A percentile compares a stretch with the other conserved stretches of the same genome.
These are phyloP conservation scores for Hypocryptadius cinnamomeus DNA, from an alignment of 2,113 vertebrate species.

Conservation along the genomic window DNA sequence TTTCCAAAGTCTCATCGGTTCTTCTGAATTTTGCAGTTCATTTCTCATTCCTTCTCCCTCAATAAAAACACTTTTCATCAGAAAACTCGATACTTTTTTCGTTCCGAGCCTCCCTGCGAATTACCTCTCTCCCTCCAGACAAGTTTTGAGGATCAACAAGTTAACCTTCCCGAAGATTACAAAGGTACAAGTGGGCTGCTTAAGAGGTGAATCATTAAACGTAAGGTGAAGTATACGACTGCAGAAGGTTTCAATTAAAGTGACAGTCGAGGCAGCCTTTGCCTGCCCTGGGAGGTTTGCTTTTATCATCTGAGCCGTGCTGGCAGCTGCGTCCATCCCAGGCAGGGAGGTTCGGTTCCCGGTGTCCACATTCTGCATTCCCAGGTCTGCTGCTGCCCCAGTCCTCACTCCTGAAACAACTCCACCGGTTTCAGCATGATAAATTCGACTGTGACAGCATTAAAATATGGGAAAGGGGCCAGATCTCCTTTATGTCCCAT, in stretches of 20 bases:
- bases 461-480: background rate
- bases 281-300: background rate
- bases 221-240: constrained; percentile 10
- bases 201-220: constrained; percentile 62
- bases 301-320: background rate
- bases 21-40: background rate
- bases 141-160: constrained; percentile 56
- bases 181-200: constrained; percentile 52
- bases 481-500: background rate
- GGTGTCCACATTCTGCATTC: background rate
- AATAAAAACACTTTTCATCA: background rate
- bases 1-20: background rate
- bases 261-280: constrained; percentile 10
- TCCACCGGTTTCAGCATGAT: background rate
- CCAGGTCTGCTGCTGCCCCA: background rate
- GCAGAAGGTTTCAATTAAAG: constrained; percentile 56
- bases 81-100: background rate
- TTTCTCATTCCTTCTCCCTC: background rate
- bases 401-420: background rate
- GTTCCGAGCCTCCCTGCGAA: background rate
- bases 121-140: background rate
- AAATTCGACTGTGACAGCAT: background rate
- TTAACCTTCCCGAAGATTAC: constrained; percentile 59
- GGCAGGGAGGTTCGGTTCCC: background rate
- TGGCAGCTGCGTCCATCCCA: background rate